Conservation (phyloP, 2,888 invertebrate species). For the Sipha maydis region DNA sequence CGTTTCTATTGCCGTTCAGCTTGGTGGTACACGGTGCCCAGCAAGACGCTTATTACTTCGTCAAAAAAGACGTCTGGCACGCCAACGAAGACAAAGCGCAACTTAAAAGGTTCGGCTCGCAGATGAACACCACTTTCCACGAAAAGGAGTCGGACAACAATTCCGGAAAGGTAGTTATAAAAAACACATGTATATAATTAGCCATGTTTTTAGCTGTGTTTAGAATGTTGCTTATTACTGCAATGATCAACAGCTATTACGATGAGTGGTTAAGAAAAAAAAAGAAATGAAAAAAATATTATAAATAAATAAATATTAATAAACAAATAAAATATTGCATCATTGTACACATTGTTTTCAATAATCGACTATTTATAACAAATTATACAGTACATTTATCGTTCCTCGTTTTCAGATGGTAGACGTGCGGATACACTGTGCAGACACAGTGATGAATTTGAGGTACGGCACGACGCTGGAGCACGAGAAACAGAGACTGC, state of each 20-base stretch:
- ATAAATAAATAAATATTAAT: too few relatives aligned
- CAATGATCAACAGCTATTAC: too few relatives aligned
- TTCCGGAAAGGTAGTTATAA: conserved; percentile 65
- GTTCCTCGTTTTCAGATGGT: conserved; percentile 67
- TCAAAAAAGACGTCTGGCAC: conserved; percentile 90
- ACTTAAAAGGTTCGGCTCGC: conserved; percentile 87
- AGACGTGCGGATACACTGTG: conserved; percentile 90
- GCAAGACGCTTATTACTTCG: conserved; percentile 92
- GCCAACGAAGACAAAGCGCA: conserved; percentile 89
- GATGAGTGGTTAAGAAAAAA: too few relatives aligned
- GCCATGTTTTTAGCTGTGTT: too few relatives aligned
- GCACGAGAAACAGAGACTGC: conserved; percentile 86
- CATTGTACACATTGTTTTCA: too few relatives aligned
- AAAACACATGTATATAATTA: not conserved
- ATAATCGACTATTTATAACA: too few relatives aligned
- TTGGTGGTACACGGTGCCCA: conserved; percentile 88
- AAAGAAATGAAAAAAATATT: too few relatives aligned
- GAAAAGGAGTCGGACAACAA: conserved; percentile 74
- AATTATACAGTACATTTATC: too few relatives aligned
- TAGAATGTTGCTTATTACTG: too few relatives aligned
- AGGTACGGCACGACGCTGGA: conserved; percentile 94
- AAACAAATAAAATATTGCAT: too few relatives aligned
- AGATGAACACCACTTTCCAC: conserved; percentile 91
- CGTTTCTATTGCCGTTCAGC: conserved; percentile 86
- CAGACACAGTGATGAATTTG: conserved; percentile 89